Conservation (phyloP, 2,888 invertebrate genomes). For the Parasteatoda lunata region DNA sequence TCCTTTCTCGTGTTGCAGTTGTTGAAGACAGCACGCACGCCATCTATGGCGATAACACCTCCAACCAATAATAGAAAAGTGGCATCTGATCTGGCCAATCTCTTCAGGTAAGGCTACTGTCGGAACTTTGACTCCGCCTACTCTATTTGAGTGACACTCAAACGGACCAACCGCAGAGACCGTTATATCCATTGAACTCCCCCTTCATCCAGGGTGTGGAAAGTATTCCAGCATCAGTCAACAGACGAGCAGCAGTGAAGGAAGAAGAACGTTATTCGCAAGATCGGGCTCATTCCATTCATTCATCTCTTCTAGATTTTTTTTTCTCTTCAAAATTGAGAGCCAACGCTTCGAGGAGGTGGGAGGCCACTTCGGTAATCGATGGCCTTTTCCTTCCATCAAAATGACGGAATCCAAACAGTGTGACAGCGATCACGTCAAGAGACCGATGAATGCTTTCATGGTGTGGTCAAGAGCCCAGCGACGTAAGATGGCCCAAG, state of each 20-base stretch:
- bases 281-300: no score
- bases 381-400: no score
- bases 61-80: no score
- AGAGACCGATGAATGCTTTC: conserved; percentile 98
- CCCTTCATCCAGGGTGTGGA: not conserved
- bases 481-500: conserved; percentile 98
- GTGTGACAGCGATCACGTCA: conserved; percentile 85
- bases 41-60: no score
- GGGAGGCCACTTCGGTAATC: not conserved
- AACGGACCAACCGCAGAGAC: not conserved
- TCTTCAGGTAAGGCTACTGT: no score
- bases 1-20: no score
- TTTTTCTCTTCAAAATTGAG: no score
- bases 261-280: not conserved
- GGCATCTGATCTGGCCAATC: no score
- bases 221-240: not conserved
- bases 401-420: no score
- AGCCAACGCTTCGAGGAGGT: not conserved
- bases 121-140: not conserved
- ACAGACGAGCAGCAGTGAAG: not conserved
- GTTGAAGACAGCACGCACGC: no score
- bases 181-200: not conserved
- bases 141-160: not conserved
- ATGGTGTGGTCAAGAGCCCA: conserved; percentile 99
- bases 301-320: no score